These are phyloP conservation scores for Pseudolycoriella hygida DNA, from an alignment of 2,888 invertebrate species.

Conservation along the genomic window DNA sequence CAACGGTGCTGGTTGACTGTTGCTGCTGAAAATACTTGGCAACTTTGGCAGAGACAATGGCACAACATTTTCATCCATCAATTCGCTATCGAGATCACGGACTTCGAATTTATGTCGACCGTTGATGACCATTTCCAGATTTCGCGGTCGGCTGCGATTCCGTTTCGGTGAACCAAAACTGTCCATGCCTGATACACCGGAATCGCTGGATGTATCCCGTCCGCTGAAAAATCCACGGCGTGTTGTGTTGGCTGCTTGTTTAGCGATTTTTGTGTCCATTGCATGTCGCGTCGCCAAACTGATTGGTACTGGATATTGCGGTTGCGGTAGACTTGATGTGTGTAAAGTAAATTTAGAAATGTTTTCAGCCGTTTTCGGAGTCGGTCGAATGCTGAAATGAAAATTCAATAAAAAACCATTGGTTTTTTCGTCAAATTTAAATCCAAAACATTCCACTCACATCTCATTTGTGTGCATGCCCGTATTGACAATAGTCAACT, in stretches of 20 bases:
- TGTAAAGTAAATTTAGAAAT: conserved; percentile 44
- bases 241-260: conserved; percentile 52
- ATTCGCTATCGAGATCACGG: conserved; percentile 37
- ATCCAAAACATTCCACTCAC: conserved; percentile 17
- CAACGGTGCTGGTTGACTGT: conserved; percentile 22
- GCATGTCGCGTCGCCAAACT: conserved; percentile 19
- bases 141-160: conserved; percentile 36
- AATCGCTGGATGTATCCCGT: conserved; percentile 28
- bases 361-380: conserved; percentile 19
- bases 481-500: conserved; percentile 21
- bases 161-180: conserved; percentile 19
- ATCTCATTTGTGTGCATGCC: conserved; percentile 29
- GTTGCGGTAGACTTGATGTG: conserved; percentile 54
- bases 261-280: conserved; percentile 50
- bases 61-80: conserved; percentile 27
- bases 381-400: conserved; percentile 23
- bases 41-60: conserved; percentile 26
- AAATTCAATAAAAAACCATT: not conserved
- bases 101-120: conserved; percentile 61
- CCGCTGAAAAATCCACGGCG: conserved; percentile 23
- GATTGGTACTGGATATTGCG: conserved; percentile 44
- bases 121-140: conserved; percentile 54
- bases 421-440: not conserved
- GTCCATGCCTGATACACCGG: conserved; percentile 24
- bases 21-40: conserved; percentile 19